phyloP scores from a whole-genome alignment of 2,888 invertebrate genomes.

The Bombyx huttoni region DNA sequence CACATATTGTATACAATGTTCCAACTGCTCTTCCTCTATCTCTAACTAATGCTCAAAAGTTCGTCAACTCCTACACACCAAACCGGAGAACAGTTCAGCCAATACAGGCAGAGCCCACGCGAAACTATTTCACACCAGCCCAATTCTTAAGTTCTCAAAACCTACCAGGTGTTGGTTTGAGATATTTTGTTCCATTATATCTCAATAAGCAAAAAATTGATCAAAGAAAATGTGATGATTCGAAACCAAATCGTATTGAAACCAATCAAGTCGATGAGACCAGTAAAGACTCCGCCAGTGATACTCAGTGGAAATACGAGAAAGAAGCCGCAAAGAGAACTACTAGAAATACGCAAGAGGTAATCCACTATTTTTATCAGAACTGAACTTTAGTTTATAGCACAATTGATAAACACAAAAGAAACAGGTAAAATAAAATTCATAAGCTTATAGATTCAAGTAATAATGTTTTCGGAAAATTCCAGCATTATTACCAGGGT shows the following conservation, averaged over 20 bases:
- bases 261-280: slow-evolving; percentile 31
- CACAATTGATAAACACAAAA: background rate
- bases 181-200: slow-evolving; percentile 50
- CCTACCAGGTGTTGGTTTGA: slow-evolving; percentile 50
- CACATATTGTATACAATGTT: slow-evolving; percentile 39
- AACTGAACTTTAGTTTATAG: too few species aligned
- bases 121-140: slow-evolving; percentile 35
- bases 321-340: slow-evolving; percentile 43
- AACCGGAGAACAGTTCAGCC: slow-evolving; percentile 17
- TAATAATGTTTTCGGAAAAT: background rate
- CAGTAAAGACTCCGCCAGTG: slow-evolving; percentile 32
- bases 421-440: background rate
- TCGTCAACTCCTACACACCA: slow-evolving; percentile 54
- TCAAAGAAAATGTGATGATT: slow-evolving; percentile 39
- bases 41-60: slow-evolving; percentile 48
- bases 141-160: slow-evolving; percentile 49
- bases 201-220: slow-evolving; percentile 23
- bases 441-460: too few species aligned
- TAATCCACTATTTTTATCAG: slow-evolving; percentile 14
- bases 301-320: slow-evolving; percentile 52
- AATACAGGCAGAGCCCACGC: slow-evolving; percentile 21
- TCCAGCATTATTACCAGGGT: background rate
- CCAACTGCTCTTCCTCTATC: slow-evolving; percentile 22
- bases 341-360: slow-evolving; percentile 39
- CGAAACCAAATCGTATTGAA: slow-evolving; percentile 43